phyloP scores from a whole-genome alignment of 2,888 invertebrate species.

The Amphipyra tragopoginis region DNA sequence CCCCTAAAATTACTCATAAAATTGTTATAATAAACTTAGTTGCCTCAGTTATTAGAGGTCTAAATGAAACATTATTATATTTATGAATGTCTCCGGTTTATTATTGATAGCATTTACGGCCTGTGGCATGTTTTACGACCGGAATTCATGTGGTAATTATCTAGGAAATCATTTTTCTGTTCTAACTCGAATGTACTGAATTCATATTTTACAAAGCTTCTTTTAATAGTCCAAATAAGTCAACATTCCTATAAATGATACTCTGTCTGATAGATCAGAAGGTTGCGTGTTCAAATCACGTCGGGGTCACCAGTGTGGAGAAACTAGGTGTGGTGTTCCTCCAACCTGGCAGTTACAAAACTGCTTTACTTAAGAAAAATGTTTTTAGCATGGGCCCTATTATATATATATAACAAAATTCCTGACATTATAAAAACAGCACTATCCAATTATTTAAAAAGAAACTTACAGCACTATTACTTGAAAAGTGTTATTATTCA shows the following conservation, averaged over 20 bases:
- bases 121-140: slow-evolving; percentile 9
- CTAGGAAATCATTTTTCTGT: background rate
- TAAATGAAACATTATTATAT: slow-evolving; percentile 53
- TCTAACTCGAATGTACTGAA: background rate
- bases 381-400: no score
- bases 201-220: background rate
- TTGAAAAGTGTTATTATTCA: no score
- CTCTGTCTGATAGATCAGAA: no score
- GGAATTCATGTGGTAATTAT: slow-evolving; percentile 5
- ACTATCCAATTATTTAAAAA: no score
- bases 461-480: no score
- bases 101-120: slow-evolving; percentile 19
- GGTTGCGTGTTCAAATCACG: slow-evolving; percentile 99
- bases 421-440: no score
- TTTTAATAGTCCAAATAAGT: no score
- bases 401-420: no score
- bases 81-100: slow-evolving; percentile 36
- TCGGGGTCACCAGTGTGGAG: slow-evolving; percentile 92
- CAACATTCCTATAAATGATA: no score
- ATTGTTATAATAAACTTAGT: slow-evolving; percentile 53
- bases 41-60: slow-evolving; percentile 46
- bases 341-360: no score
- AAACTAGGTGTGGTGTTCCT: no score
- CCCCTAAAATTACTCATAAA: slow-evolving; percentile 54
- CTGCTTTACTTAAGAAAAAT: no score